phyloP scores from a whole-genome alignment of 2,888 invertebrate genomes.

The Nephrotoma appendiculata region DNA sequence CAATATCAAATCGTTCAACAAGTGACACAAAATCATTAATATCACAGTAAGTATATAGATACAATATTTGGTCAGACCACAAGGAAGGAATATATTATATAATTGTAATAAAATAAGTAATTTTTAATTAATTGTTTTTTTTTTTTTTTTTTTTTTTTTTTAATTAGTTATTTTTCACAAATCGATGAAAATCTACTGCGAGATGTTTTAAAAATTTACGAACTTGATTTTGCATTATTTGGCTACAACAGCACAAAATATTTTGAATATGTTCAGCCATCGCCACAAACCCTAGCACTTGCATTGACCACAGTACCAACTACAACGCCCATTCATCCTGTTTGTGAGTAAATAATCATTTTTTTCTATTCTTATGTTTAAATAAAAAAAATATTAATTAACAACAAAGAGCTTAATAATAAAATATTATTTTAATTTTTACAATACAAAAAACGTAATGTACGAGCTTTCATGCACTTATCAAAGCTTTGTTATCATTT shows the following conservation, averaged over 20 bases:
- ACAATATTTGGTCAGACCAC: neutral
- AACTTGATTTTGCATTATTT: constrained; percentile 53
- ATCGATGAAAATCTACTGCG: constrained; percentile 39
- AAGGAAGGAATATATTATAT: neutral
- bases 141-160: constrained; percentile 9
- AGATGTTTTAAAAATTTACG: constrained; percentile 45
- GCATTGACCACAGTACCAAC: neutral
- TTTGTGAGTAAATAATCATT: neutral
- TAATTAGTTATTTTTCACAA: constrained; percentile 38
- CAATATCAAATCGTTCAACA: constrained; percentile 33
- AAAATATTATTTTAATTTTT: neutral
- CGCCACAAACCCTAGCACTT: constrained; percentile 13
- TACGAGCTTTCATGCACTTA: neutral
- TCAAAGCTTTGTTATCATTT: neutral
- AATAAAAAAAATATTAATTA: neutral
- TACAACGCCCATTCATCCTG: neutral
- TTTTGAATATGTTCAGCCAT: constrained; percentile 35
- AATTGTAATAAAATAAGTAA: neutral
- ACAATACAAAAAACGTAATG: neutral
- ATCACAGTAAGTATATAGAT: constrained; percentile 33
- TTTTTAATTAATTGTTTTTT: neutral
- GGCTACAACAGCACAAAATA: constrained; percentile 45
- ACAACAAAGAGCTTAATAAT: neutral
- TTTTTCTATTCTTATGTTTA: neutral
- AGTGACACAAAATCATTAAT: constrained; percentile 35